Conservation (phyloP, 2,888 invertebrate genomes). For the Venusia cambrica region DNA sequence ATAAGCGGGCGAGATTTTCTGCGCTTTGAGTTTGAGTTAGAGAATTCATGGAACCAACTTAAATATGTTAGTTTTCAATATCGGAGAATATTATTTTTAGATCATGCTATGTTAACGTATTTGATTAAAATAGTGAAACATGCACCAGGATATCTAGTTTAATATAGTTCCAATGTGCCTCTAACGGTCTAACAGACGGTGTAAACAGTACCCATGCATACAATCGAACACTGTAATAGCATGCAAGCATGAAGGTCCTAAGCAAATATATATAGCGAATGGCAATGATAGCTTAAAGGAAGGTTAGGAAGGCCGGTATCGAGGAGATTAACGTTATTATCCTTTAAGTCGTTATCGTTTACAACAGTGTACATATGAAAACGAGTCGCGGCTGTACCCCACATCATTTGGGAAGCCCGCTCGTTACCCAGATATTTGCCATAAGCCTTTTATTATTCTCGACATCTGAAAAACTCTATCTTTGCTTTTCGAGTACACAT, state of each 20-base stretch:
- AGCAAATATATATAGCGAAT: slow-evolving; percentile 39
- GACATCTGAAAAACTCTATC: slow-evolving; percentile 37
- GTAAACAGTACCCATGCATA: no score
- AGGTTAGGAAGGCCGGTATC: slow-evolving; percentile 46
- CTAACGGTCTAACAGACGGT: no score
- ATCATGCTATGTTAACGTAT: no score
- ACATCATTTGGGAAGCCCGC: slow-evolving; percentile 51
- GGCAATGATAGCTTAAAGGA: slow-evolving; percentile 48
- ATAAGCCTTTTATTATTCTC: slow-evolving; percentile 57
- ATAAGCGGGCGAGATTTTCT: slow-evolving; percentile 13
- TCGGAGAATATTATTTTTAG: no score
- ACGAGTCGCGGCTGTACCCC: slow-evolving; percentile 49
- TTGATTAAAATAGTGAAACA: no score
- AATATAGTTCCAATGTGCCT: no score
- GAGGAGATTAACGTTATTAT: slow-evolving; percentile 54
- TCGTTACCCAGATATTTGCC: slow-evolving; percentile 56
- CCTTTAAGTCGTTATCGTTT: slow-evolving; percentile 51
- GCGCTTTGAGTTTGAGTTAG: slow-evolving; percentile 21
- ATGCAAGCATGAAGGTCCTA: slow-evolving; percentile 43
- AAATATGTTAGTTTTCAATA: slow-evolving; percentile 15
- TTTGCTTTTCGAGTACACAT: no score
- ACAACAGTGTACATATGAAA: slow-evolving; percentile 50
- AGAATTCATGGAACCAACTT: slow-evolving; percentile 15
- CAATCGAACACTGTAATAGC: slow-evolving; percentile 17
- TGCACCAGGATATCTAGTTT: no score